Conservation (phyloP, 2,113 vertebrate genomes). For the Megaceryle torquata region DNA sequence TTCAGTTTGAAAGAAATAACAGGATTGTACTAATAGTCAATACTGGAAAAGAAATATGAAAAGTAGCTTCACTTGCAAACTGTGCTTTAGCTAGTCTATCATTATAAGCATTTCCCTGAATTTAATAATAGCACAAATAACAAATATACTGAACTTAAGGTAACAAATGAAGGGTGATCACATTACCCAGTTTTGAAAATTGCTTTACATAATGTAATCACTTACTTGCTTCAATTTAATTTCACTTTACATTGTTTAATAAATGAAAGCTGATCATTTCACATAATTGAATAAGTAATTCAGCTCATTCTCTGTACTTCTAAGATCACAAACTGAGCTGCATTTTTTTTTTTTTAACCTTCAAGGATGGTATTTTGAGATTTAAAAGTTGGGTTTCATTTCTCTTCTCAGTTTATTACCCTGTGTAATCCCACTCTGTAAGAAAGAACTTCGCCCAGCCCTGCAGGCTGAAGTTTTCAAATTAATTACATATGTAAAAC, state of each 20-base stretch:
- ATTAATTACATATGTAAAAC: neutral
- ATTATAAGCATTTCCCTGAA: neutral
- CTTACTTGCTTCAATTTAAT: slow-evolving; percentile 46
- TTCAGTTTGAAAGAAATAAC: neutral
- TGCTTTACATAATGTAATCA: slow-evolving; percentile 42
- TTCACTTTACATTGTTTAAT: slow-evolving; percentile 51
- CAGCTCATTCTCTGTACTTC: neutral
- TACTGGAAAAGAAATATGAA: neutral
- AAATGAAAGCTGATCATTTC: slow-evolving; percentile 42
- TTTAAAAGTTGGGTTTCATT: neutral
- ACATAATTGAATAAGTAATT: slow-evolving; percentile 43
- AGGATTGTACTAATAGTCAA: neutral
- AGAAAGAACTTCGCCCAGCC: neutral
- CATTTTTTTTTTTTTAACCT: neutral
- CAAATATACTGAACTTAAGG: slow-evolving; percentile 8
- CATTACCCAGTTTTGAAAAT: slow-evolving; percentile 26
- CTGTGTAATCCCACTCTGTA: neutral
- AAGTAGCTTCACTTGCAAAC: neutral
- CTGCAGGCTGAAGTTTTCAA: neutral
- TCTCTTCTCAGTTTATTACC: neutral
- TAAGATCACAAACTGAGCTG: neutral
- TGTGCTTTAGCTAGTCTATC: neutral
- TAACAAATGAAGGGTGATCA: slow-evolving; percentile 34
- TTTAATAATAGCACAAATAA: slow-evolving; percentile 6
- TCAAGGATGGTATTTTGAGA: neutral